Evolutionary conservation across 2,888 invertebrate genomes (phyloP).

Genomic region (Hirtodrosophila cameraria): DNA sequence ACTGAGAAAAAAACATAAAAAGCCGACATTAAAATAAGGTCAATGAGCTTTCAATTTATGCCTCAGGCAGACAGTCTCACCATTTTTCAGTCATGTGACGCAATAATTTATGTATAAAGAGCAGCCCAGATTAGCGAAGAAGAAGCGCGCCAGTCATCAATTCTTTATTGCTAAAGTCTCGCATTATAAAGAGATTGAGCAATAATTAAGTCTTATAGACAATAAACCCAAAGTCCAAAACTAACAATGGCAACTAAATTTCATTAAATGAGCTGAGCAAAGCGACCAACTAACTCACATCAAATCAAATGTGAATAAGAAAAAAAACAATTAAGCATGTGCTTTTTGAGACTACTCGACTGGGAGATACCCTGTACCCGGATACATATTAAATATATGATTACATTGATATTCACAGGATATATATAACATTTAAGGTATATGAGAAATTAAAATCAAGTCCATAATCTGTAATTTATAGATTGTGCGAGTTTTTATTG

Average conservation of each 20-base stretch:
- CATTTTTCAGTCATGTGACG: conserved; percentile 34
- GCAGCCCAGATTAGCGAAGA: conserved; percentile 32
- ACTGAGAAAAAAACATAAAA: background rate
- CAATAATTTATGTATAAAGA: conserved; percentile 59
- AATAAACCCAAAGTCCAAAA: conserved; percentile 35
- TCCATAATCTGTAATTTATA: too few relatives aligned
- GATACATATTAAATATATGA: too few relatives aligned
- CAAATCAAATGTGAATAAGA: conserved; percentile 4
- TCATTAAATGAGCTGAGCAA: conserved; percentile 4
- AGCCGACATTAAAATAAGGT: conserved; percentile 45
- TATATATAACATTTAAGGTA: too few relatives aligned
- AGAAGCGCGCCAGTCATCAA: conserved; percentile 38
- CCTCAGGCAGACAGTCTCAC: background rate
- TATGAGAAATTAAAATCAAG: too few relatives aligned
- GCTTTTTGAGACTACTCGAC: background rate
- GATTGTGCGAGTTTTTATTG: too few relatives aligned
- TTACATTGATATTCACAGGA: too few relatives aligned
- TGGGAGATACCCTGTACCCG: background rate
- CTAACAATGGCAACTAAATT: conserved; percentile 39
- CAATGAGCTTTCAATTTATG: conserved; percentile 38
- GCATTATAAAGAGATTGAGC: conserved; percentile 51
- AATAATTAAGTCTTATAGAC: conserved; percentile 41
- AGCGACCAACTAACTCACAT: conserved; percentile 35
- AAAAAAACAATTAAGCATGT: background rate
- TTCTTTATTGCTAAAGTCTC: conserved; percentile 39